A percentile compares a stretch with the other conserved stretches of the same genome.
Evolutionary conservation across 2,888 invertebrate genomes (phyloP).

Genomic region (Caenorhabditis afra): DNA sequence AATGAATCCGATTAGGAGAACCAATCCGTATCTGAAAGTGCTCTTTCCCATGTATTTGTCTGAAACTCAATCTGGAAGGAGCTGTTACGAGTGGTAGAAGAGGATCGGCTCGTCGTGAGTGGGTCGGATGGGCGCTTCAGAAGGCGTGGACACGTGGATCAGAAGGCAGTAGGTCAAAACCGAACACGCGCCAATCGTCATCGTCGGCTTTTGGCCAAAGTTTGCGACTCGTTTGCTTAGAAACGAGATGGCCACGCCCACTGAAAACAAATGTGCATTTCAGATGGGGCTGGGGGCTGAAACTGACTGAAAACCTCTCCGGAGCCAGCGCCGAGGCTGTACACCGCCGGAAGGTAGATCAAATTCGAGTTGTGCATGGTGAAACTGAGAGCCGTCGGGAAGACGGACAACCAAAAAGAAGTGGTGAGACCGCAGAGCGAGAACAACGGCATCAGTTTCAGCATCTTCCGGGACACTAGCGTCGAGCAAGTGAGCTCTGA

Average conservation of each 20-base stretch:
- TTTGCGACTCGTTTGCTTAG: constrained; percentile 60
- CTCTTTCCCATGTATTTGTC: background rate
- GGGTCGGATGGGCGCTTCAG: constrained; percentile 56
- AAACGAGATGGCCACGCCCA: constrained; percentile 59
- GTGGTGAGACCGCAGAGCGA: constrained; percentile 44
- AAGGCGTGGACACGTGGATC: constrained; percentile 58
- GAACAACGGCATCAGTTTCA: constrained; percentile 28
- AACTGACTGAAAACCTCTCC: constrained; percentile 66
- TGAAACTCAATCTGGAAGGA: background rate
- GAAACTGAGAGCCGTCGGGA: constrained; percentile 66
- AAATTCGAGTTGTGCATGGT: constrained; percentile 47
- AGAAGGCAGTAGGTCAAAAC: constrained; percentile 19
- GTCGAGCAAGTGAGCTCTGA: constrained; percentile 27
- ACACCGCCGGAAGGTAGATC: constrained; percentile 63
- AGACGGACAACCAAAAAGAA: constrained; percentile 65
- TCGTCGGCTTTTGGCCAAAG: constrained; percentile 65
- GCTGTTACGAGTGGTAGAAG: constrained; percentile 42
- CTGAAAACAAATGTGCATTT: constrained; percentile 45
- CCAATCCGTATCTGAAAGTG: background rate
- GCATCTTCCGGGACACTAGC: constrained; percentile 27
- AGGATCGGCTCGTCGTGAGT: constrained; percentile 48
- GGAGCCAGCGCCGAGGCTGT: constrained; percentile 57
- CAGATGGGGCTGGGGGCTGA: background rate
- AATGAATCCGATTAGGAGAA: constrained; percentile 27
- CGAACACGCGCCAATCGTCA: constrained; percentile 50